A percentile compares a stretch with the other conserved stretches of the same genome.
phyloP scores from a whole-genome alignment of 2,888 invertebrate genomes.

The Lamellibrachia columna region DNA sequence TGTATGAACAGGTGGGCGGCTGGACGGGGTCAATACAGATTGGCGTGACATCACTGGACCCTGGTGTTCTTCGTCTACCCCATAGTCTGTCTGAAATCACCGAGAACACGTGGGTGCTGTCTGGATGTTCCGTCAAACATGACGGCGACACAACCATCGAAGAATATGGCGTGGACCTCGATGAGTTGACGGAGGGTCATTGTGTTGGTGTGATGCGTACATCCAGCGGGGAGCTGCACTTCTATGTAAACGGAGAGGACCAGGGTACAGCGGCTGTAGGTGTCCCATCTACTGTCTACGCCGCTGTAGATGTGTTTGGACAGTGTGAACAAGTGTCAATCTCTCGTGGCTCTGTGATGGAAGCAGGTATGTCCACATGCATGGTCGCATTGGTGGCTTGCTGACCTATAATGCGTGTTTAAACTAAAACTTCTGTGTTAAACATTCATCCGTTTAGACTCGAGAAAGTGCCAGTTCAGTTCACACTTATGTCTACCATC shows the following conservation, averaged over 20 bases:
- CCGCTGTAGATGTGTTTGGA: conserved; percentile 90
- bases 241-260: conserved; percentile 88
- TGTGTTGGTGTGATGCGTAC: conserved; percentile 35
- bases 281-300: conserved; percentile 76
- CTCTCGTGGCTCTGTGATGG: conserved; percentile 47
- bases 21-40: conserved; percentile 66
- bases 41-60: conserved; percentile 86
- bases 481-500: neutral
- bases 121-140: conserved; percentile 84
- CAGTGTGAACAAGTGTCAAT: conserved; percentile 64
- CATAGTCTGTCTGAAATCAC: conserved; percentile 97
- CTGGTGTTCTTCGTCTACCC: conserved; percentile 86
- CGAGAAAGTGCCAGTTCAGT: neutral
- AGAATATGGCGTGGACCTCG: conserved; percentile 63
- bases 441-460: neutral
- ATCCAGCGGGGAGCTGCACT: conserved; percentile 79
- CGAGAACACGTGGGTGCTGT: conserved; percentile 85
- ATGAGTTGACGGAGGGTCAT: conserved; percentile 59
- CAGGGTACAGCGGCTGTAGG: conserved; percentile 80
- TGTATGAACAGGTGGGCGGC: conserved; percentile 56
- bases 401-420: neutral
- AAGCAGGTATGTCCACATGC: conserved; percentile 40
- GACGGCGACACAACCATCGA: conserved; percentile 77
- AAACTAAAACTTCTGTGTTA: neutral
- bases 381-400: neutral